Base-by-base conservation (phyloP, 2,888 invertebrate species). In the Acrobasis repandana region DNA sequence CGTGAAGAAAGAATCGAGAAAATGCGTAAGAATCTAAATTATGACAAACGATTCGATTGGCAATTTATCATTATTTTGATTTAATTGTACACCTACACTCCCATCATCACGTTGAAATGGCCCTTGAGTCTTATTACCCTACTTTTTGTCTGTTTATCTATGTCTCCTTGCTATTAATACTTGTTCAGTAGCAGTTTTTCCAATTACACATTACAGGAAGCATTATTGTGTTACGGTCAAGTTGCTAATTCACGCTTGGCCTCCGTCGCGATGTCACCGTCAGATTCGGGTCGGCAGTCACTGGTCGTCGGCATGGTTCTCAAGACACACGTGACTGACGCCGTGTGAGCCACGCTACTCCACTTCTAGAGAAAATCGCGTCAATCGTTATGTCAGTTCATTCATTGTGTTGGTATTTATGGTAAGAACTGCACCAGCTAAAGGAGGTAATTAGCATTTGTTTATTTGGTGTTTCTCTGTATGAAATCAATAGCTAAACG, bases 261-360 rank as follows among this genome's bases (percentile, higher is more conserved):
- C 6, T 4, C 6, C 28, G 28, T 48, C 64, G 65, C 50, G 43
- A 61, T 60, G 56, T 50, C 20, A 54, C 46, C 16, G 48, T 20
- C 33, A 46, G 51, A 60, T 60, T 67, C 66, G 69, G 67, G 61
- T 54, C 60, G 48, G 57, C 64, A 69, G 67, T 67, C 71, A 58
- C 62, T 62, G 67, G 61, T 64, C 67, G 65, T 61, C 76, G 82
- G 76, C 85, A 84, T 79, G 79, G 75, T 85, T 83, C 85, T 75
- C 83, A 82, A 72, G 73, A 75, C 76, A 84, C 83, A 87, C 88
- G 75, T 80, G 80, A 77, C 73, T 84, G 77, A 70, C 64, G 52
- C 61, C 64, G 67, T 80, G 81, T 77, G 80, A 83, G 83, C 77
- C 77, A 82, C 76, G 82, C 82, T 85, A 82, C 74, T 79, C 84